Evolutionary conservation across 2,113 vertebrate genomes (phyloP), one percentile per base, ranked within the genome.

Genomic region (Numida meleagris): DNA sequence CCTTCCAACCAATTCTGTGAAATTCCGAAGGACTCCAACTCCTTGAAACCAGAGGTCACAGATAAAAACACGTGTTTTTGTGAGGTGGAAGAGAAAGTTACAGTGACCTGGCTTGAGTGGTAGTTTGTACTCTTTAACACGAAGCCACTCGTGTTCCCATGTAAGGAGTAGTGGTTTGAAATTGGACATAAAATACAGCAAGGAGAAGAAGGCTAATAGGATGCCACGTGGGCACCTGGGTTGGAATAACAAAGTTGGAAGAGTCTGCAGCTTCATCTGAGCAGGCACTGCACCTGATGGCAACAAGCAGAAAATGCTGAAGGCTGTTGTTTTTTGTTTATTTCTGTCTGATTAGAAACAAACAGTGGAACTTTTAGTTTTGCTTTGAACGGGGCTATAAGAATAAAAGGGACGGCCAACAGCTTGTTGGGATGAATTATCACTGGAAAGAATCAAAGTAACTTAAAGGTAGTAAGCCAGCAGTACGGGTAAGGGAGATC

Each of bases 221-320:
- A 24, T 85, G n/a, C 50, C 51, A 33, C 0, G 0, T 50, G 42
- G 59, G 71, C 19, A 42, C 10, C 7, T 0, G 0, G 45, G 20
- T 40, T 38, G 36, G 57, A 87, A 43, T 75, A 43, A 77, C 4
- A 42, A 25, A 55, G 55, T 29, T 63, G 19, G 3, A 34, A 57
- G 21, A 67, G 38, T 75, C 75, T 79, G 23, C 5, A 61, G 1
- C 14, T 5, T 82, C 5, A 12, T 53, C n/a, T 68, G 29, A 43
- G 73, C 25, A 40, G 50, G 42, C 36, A 53, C 12, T 73, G 31
- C 17, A 59, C 12, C 33, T 0, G 1, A 6, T n/a, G 43, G 42
- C 25, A 62, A 6, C 36, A 34, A 16, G 34, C 36, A 55, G 14
- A 79, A 93, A 24, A 68, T 55, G 31, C 33, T 25, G 38, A 79